Evolutionary conservation across 35 echinoderm and acorn worm genomes (phyloP).

Genomic region (Chiridota heheva): DNA sequence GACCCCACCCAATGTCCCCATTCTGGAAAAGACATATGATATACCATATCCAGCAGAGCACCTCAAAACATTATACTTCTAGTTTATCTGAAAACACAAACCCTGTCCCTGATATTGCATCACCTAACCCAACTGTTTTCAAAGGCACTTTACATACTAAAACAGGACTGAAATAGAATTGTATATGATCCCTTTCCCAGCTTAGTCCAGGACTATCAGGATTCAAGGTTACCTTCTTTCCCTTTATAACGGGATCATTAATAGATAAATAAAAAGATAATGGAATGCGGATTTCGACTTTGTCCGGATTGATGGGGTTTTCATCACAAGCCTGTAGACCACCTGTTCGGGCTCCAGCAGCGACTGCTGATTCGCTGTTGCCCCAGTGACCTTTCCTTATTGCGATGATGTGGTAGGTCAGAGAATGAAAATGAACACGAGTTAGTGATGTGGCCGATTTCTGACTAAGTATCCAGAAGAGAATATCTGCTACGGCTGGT

Average conservation of each 20-base stretch:
- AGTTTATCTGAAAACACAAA: constrained; percentile 76
- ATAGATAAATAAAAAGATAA: constrained; percentile 64
- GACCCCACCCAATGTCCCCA: no score
- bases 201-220: constrained; percentile 55
- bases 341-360: constrained; percentile 59
- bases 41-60: no score
- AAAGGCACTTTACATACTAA: constrained; percentile 90
- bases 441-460: constrained; percentile 45
- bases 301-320: constrained; percentile 46
- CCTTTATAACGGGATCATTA: constrained; percentile 53
- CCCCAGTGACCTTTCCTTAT: constrained; percentile 59
- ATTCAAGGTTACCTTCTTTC: constrained; percentile 43
- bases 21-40: no score
- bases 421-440: constrained; percentile 85
- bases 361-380: constrained; percentile 78
- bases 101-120: constrained; percentile 93
- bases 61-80: no score
- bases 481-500: constrained; percentile 78
- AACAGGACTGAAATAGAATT: constrained; percentile 91
- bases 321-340: constrained; percentile 78
- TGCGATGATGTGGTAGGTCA: constrained; percentile 86
- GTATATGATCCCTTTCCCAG: constrained; percentile 63
- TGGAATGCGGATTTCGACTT: constrained; percentile 76
- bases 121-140: constrained; percentile 89
- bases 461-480: constrained; percentile 60